Evolutionary conservation across 2,113 vertebrate species (phyloP).

Genomic region (Nestor notabilis): DNA sequence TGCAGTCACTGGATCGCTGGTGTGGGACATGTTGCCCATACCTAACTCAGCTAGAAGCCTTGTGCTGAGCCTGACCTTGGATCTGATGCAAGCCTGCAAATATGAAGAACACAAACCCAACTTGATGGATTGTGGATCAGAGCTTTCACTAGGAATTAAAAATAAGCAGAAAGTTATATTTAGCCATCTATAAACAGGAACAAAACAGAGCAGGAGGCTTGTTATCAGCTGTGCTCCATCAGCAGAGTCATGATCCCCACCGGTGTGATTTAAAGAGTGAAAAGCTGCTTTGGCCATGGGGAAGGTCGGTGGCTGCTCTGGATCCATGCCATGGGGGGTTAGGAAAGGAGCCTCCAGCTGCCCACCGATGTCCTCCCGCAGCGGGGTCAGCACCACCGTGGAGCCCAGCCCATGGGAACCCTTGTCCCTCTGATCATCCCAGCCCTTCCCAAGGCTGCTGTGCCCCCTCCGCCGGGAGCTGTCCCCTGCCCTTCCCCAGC

Average conservation of each 20-base stretch:
- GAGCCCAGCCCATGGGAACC: neutral
- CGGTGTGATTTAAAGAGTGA: neutral
- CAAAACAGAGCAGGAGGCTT: neutral
- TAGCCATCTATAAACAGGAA: constrained; percentile 5
- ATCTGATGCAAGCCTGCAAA: neutral
- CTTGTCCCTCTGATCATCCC: neutral
- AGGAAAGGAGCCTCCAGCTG: neutral
- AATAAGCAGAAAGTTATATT: constrained; percentile 28
- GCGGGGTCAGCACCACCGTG: accelerated
- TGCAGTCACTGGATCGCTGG: accelerated
- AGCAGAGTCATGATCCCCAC: accelerated
- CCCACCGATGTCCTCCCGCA: accelerated
- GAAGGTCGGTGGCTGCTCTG: neutral
- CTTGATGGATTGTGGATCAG: neutral
- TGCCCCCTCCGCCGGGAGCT: neutral
- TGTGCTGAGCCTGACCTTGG: neutral
- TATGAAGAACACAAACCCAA: neutral
- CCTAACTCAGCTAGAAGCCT: neutral
- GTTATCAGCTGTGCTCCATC: neutral
- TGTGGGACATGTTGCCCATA: accelerated
- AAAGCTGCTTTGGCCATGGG: accelerated
- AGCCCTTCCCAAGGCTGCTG: neutral
- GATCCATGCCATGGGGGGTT: neutral
- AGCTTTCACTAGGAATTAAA: neutral
- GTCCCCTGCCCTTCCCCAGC: neutral